A percentile compares a stretch with the other conserved stretches of the same genome.
phyloP scores from a whole-genome alignment of 2,888 invertebrate genomes.

The Polymixis flavicincta region DNA sequence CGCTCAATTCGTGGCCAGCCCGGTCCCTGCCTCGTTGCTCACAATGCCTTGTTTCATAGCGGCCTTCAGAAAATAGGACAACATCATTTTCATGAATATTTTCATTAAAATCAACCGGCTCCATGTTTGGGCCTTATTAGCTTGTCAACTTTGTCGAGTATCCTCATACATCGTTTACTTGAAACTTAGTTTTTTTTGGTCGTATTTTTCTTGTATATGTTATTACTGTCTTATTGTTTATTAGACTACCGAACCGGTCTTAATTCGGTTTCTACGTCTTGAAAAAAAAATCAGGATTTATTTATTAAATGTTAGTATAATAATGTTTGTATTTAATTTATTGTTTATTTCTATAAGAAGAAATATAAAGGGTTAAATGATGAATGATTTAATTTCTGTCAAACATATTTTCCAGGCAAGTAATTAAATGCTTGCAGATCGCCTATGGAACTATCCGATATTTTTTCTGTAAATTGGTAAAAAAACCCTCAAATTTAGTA shows the following conservation, averaged over 20 bases:
- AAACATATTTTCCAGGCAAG: no score
- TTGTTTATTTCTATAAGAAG: no score
- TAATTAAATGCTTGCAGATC: no score
- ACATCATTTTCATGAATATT: slow-evolving; percentile 1
- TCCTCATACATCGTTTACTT: not conserved
- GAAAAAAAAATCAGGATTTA: not conserved
- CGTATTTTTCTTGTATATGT: not conserved
- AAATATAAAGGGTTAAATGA: no score
- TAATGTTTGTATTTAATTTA: not conserved
- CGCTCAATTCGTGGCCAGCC: slow-evolving; percentile 8
- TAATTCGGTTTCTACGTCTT: not conserved
- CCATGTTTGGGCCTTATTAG: not conserved
- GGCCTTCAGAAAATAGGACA: not conserved
- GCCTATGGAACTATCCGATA: no score
- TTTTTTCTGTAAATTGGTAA: no score
- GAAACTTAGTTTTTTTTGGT: not conserved
- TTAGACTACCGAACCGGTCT: not conserved
- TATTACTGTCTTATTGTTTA: not conserved
- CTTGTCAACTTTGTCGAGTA: not conserved
- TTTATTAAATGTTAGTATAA: not conserved
- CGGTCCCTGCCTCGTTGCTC: not conserved
- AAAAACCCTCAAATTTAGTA: no score
- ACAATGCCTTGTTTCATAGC: not conserved
- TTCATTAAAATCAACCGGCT: slow-evolving; percentile 3
- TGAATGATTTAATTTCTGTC: no score